Evolutionary conservation across 1,140 invertebrate species (phyloP).

Genomic region (Melitaea cinxia): DNA sequence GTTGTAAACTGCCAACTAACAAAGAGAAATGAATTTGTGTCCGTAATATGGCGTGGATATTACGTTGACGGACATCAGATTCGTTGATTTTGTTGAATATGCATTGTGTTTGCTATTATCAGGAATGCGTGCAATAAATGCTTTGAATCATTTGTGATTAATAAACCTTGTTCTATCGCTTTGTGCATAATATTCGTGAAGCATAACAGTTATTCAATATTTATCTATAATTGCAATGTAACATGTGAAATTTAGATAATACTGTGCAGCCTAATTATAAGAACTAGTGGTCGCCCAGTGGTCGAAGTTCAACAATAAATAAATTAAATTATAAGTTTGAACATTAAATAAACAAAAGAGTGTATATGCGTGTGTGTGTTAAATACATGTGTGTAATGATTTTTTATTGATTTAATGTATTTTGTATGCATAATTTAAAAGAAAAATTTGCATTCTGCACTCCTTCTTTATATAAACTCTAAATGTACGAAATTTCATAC

Average conservation of each 20-base stretch:
- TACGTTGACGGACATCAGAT: conserved; percentile 23
- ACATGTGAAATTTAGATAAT: background rate
- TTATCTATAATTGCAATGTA: background rate
- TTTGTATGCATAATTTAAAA: no score
- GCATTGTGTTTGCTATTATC: conserved; percentile 21
- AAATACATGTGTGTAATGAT: no score
- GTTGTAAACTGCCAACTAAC: conserved; percentile 41
- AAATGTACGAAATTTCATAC: no score
- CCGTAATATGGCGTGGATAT: conserved; percentile 23
- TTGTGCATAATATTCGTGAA: conserved; percentile 3
- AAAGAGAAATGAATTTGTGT: conserved; percentile 49
- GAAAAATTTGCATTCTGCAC: no score
- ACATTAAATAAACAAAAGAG: no score
- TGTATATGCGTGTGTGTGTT: no score
- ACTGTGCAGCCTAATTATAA: no score
- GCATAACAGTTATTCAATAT: background rate
- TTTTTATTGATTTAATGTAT: no score
- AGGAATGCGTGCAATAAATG: conserved; percentile 12
- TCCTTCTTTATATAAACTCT: no score
- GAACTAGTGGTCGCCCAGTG: no score
- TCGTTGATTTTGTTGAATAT: conserved; percentile 32
- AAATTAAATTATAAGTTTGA: no score
- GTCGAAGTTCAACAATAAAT: no score
- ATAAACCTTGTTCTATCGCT: background rate
- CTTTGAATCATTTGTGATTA: conserved; percentile 3